Percentiles rank a stretch among this genome's conserved stretches.
Evolutionary conservation across 2,888 invertebrate species (phyloP).

Genomic region (Vanessa cardui): DNA sequence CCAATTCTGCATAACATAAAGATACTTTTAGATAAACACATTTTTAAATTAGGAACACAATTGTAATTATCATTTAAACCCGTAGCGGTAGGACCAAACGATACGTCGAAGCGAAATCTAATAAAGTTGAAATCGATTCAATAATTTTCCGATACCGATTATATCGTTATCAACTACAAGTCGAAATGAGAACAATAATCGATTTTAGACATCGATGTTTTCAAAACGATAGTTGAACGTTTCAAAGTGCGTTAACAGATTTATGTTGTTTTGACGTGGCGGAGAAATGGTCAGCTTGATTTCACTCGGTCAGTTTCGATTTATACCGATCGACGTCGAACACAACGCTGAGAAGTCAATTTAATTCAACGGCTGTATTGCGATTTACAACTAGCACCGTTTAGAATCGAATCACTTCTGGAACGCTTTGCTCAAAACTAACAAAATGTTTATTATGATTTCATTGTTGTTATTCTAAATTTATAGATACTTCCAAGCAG

Average conservation of each 20-base stretch:
- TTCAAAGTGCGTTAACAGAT: slow-evolving; percentile 6
- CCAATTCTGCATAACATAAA: too few species aligned
- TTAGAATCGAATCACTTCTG: slow-evolving; percentile 19
- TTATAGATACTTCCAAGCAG: too few species aligned
- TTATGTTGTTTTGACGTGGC: slow-evolving; percentile 12
- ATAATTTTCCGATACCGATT: too few species aligned
- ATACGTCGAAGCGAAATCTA: too few species aligned
- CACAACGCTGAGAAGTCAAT: slow-evolving; percentile 9
- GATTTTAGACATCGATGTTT: slow-evolving; percentile 6
- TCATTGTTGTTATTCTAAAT: too few species aligned
- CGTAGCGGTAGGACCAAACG: too few species aligned
- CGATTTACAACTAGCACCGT: slow-evolving; percentile 11
- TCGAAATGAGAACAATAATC: slow-evolving; percentile 1
- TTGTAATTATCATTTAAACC: too few species aligned
- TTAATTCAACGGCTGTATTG: slow-evolving; percentile 15
- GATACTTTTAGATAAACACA: too few species aligned
- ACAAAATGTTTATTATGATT: too few species aligned
- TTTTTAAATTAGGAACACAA: too few species aligned
- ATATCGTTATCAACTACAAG: too few species aligned
- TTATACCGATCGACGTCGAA: slow-evolving; percentile 7
- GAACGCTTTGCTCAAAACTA: background rate
- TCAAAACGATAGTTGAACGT: background rate
- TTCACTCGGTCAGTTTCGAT: slow-evolving; percentile 2
- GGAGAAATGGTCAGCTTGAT: slow-evolving; percentile 12
- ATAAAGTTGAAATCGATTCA: too few species aligned